These are phyloP conservation scores for Leucophenga maculata DNA, from an alignment of 2,888 invertebrate species.

Conservation along the genomic window DNA sequence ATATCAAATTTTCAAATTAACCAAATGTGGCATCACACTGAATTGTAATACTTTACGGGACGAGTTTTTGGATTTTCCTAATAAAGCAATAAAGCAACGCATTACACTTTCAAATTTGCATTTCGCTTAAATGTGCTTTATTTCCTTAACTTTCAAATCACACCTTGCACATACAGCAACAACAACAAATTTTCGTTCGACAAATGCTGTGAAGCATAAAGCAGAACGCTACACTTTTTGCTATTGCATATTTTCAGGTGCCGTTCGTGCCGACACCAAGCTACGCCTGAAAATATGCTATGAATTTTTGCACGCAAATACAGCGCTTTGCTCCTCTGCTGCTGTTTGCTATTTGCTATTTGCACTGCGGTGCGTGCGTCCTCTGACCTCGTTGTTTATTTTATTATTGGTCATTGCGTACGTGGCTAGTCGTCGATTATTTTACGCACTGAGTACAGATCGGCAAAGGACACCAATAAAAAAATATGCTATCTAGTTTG, in stretches of 20 bases:
- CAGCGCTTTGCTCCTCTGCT: too few species aligned
- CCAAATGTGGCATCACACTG: too few species aligned
- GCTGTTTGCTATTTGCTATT: neutral
- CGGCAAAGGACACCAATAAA: neutral
- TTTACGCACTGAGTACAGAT: neutral
- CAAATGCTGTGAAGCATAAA: neutral
- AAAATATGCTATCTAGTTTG: neutral
- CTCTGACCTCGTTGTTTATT: conserved; percentile 4
- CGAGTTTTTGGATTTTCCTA: too few species aligned
- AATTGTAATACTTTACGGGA: too few species aligned
- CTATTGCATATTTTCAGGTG: neutral
- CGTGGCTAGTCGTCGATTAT: conserved; percentile 15
- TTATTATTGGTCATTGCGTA: conserved; percentile 16
- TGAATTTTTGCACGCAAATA: conserved; percentile 9
- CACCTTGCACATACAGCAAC: neutral
- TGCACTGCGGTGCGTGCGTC: neutral
- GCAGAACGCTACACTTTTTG: neutral
- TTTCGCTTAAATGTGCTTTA: too few species aligned
- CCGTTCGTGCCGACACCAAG: neutral
- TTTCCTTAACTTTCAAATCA: too few species aligned
- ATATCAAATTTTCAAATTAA: too few species aligned
- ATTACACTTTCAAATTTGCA: too few species aligned
- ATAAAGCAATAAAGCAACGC: too few species aligned
- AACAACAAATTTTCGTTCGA: neutral
- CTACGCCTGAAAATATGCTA: neutral